phyloP scores from a whole-genome alignment of 2,797 vertebrate genomes.

The Philypnodon macrostomus region DNA sequence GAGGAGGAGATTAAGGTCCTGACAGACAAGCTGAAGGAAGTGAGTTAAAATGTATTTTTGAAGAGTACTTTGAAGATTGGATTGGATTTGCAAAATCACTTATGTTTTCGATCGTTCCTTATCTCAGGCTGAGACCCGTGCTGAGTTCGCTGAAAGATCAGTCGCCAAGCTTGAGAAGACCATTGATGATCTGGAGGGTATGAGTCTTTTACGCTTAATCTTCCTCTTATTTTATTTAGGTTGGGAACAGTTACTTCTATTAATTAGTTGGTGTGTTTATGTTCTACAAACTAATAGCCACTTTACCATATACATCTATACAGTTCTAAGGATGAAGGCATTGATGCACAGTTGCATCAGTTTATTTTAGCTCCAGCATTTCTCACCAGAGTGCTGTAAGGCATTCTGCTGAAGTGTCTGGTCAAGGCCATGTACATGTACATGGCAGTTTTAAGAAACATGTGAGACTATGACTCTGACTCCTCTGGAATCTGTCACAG shows the following conservation, averaged over 20 bases:
- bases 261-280: neutral
- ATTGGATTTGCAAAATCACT: too few relatives aligned
- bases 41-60: slow-evolving; percentile 52
- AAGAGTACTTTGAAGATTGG: too few relatives aligned
- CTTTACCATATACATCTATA: slow-evolving; percentile 19
- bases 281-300: too few relatives aligned
- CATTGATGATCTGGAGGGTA: slow-evolving; percentile 99
- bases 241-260: neutral
- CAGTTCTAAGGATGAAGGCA: slow-evolving; percentile 3
- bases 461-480: slow-evolving; percentile 58
- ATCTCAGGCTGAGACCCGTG: slow-evolving; percentile 93
- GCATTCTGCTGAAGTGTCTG: slow-evolving; percentile 33
- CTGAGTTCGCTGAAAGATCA: slow-evolving; percentile 97
- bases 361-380: slow-evolving; percentile 33
- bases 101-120: slow-evolving; percentile 34
- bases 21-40: slow-evolving; percentile 99
- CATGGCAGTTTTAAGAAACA: slow-evolving; percentile 38
- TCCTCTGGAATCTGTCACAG: slow-evolving; percentile 67
- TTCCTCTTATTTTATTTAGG: neutral
- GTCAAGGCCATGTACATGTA: slow-evolving; percentile 34
- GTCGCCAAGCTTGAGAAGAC: slow-evolving; percentile 99
- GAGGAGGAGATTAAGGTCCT: slow-evolving; percentile 99
- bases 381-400: slow-evolving; percentile 40
- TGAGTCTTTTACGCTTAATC: slow-evolving; percentile 50
- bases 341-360: slow-evolving; percentile 6